Percentiles rank a stretch among this genome's conserved stretches.
These are phyloP conservation scores for Eurytoma adleriae DNA, from an alignment of 2,888 invertebrate genomes.

Conservation along the genomic window DNA sequence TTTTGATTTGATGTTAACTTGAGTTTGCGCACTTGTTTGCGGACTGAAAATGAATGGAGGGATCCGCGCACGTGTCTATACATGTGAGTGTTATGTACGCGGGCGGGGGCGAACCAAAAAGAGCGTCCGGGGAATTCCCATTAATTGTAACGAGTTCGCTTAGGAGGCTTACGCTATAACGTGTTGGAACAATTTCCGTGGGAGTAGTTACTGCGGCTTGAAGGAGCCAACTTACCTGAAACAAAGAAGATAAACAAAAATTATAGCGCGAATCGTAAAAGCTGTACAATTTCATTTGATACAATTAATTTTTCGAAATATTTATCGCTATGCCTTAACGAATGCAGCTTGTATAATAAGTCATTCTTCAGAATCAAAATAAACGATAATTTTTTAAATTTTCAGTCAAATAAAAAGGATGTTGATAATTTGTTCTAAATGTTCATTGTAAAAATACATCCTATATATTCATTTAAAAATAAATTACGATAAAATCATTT, in stretches of 20 bases:
- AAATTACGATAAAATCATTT: neutral
- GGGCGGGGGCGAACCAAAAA: slow-evolving; percentile 45
- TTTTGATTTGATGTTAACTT: slow-evolving; percentile 38
- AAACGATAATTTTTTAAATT: no score
- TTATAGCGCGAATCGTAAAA: neutral
- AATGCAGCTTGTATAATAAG: no score
- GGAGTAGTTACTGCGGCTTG: slow-evolving; percentile 45
- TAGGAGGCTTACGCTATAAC: slow-evolving; percentile 64
- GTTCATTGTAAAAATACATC: no score
- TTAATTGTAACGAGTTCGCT: slow-evolving; percentile 66
- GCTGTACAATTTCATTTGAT: neutral
- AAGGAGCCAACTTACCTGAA: slow-evolving; percentile 63
- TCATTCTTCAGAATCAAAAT: no score
- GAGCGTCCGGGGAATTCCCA: slow-evolving; percentile 61
- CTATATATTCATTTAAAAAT: neutral
- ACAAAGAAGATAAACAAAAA: slow-evolving; percentile 59
- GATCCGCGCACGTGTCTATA: slow-evolving; percentile 3
- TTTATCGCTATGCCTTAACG: no score
- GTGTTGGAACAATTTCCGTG: slow-evolving; percentile 62
- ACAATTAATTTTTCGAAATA: no score
- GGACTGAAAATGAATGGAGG: slow-evolving; percentile 27
- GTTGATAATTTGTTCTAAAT: no score
- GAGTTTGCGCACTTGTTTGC: slow-evolving; percentile 20
- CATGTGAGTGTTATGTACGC: slow-evolving; percentile 7
- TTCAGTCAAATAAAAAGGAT: no score